Base-by-base conservation (phyloP, 2,797 vertebrate genomes). In the Hoplostethus mediterraneus region DNA sequence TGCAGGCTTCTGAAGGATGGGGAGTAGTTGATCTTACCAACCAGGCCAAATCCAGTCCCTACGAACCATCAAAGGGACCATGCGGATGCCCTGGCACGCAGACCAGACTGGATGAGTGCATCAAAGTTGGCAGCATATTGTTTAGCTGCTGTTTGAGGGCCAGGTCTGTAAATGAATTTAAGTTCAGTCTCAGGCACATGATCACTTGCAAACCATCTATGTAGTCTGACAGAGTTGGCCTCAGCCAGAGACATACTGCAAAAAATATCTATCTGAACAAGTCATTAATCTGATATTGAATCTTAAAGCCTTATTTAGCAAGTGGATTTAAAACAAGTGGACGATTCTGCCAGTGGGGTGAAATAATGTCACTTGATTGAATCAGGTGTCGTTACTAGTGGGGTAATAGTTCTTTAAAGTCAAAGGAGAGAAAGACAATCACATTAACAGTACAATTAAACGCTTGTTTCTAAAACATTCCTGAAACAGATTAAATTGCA, bases 81-180 rank as follows among this genome's bases (percentile, higher is more conserved):
- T 59, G 54, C 44, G 25, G 9, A 53, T 28, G 47, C 53, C 36
- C 44, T 60, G 55, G 58, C 72, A 55, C 67, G 47, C 14, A 28
- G 67, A 57, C 40, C 40, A 61, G 48, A 11, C 38, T 40, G 38
- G 38, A 10, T 40, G 28, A 53, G 17, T 16, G 40, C 67, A 54
- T 74, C 63, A 73, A 78, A 82, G 64, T 56, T 36, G 36, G 25
- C 30, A 56, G 25, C 36, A 56, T 59, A 73, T 58, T 63, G 70
- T 65, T 73, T 55, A 51, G 69, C 63, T 54, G 31, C 63, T 30
- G 25, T 28, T 58, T 47, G 9, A 11, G 10, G 14, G 56, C 55
- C 11, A 65, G 60, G n/a, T 81, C 36, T 58, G 57, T 42, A 67
- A 70, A 49, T 38, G 21, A 73, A 51, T 73, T 52, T 48, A 47